These are phyloP conservation scores for Caenorhabditis uteleia DNA, from an alignment of 2,888 invertebrate genomes.

Conservation along the genomic window DNA sequence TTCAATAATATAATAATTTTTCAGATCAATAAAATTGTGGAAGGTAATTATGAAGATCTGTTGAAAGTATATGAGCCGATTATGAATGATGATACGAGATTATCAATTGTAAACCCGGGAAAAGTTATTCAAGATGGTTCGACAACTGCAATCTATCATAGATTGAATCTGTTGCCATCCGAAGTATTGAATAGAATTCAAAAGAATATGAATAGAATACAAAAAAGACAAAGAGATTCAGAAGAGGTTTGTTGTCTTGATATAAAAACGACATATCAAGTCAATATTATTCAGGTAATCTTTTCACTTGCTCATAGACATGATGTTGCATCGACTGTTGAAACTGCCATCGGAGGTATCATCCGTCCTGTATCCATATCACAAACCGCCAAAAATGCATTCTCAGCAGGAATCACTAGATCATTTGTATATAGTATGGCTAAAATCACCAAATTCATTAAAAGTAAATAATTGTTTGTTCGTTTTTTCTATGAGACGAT, in stretches of 20 bases:
- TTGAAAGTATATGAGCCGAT: conserved; percentile 56
- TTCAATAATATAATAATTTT: conserved; percentile 2
- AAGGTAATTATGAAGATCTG: conserved; percentile 56
- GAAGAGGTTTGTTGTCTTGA: conserved; percentile 41
- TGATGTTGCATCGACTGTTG: conserved; percentile 57
- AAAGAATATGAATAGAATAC: conserved; percentile 35
- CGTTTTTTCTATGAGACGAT: not conserved
- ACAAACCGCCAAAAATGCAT: conserved; percentile 64
- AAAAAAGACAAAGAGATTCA: conserved; percentile 43
- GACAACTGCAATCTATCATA: conserved; percentile 65
- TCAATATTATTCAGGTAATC: conserved; percentile 53
- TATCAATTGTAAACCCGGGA: conserved; percentile 32
- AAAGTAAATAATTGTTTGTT: conserved; percentile 17
- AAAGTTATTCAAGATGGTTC: conserved; percentile 56
- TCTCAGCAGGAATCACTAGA: conserved; percentile 58
- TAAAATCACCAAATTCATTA: conserved; percentile 52
- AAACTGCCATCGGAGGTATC: conserved; percentile 50
- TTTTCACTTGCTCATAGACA: conserved; percentile 65
- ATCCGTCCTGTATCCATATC: conserved; percentile 53
- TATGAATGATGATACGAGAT: conserved; percentile 51
- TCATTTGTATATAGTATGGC: conserved; percentile 55
- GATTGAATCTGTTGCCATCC: conserved; percentile 64
- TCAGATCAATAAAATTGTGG: conserved; percentile 56
- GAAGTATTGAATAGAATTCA: conserved; percentile 48
- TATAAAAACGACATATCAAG: not conserved